phyloP scores from a whole-genome alignment of 2,888 invertebrate species.

The Chrysopilus asiliformis region DNA sequence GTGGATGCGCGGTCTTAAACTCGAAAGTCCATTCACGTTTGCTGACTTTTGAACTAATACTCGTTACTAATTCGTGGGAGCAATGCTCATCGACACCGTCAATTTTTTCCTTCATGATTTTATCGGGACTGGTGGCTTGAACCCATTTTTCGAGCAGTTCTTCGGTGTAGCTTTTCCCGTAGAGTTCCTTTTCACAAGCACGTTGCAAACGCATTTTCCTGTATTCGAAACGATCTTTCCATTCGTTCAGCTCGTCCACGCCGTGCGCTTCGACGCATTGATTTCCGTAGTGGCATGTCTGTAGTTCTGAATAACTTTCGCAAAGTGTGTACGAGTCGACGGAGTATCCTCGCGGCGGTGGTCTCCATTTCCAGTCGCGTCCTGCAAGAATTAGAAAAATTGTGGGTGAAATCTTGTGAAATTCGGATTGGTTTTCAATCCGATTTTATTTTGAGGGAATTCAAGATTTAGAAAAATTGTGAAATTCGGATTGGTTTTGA shows the following conservation, averaged over 20 bases:
- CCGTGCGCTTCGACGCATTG: slow-evolving; percentile 66
- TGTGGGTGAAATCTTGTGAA: too few species aligned
- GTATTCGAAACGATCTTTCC: slow-evolving; percentile 58
- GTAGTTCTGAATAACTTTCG: slow-evolving; percentile 42
- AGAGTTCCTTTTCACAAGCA: slow-evolving; percentile 54
- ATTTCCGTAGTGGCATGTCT: slow-evolving; percentile 51
- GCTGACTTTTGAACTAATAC: slow-evolving; percentile 47
- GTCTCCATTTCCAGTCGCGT: slow-evolving; percentile 53
- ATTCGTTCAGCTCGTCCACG: slow-evolving; percentile 53
- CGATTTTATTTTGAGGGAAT: too few species aligned
- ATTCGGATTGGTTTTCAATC: neutral
- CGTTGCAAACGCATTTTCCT: slow-evolving; percentile 47
- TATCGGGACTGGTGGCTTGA: slow-evolving; percentile 46
- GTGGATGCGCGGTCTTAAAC: slow-evolving; percentile 39
- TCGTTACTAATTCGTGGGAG: slow-evolving; percentile 44
- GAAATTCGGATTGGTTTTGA: neutral
- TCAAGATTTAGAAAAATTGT: too few species aligned
- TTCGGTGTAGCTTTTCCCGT: slow-evolving; percentile 45
- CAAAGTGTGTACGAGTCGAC: slow-evolving; percentile 51
- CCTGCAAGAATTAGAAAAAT: slow-evolving; percentile 22
- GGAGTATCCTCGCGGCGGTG: slow-evolving; percentile 53
- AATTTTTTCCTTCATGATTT: slow-evolving; percentile 47
- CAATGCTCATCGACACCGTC: slow-evolving; percentile 45
- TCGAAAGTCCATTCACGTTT: slow-evolving; percentile 47
- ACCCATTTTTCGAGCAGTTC: slow-evolving; percentile 51